Base-by-base conservation (phyloP, 2,113 vertebrate genomes). In the Pseudopodoces humilis region DNA sequence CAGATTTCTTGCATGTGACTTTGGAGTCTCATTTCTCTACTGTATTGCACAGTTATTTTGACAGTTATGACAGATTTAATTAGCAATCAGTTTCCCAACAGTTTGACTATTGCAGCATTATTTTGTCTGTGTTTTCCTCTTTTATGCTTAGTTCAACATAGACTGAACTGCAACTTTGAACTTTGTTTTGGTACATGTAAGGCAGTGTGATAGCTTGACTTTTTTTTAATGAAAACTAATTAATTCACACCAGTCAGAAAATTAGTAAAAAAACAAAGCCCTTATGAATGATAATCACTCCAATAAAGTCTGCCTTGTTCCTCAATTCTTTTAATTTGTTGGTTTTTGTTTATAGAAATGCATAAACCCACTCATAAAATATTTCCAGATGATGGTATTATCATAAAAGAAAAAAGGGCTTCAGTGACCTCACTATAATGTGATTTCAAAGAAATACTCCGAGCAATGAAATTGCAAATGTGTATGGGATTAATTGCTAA, bases 1-100 rank as follows among this genome's bases (percentile, higher is more conserved):
- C 52, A 71, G 60, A 55, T 59, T 86, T 94, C 94, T 96, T 68
- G 77, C 65, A 70, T 37, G 53, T 88, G 74, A 80, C n/a, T 92
- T 95, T 60, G 91, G 78, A 89, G 69, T 43, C 46, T 92, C 62
- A 58, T 90, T 96, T 92, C 65, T 91, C 88, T 91, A 78, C 83
- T 31, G 23, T 60, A 64, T 41, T 37, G 24, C 56, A 67, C 1
- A 3, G 60, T 68, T 83, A 84, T 88, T 92, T 83, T 88, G 83
- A 92, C 76, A 92, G 81, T 63, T 91, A 65, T 69, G 37, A 28
- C 62, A 79, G 35, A 77, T 86, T 95, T 95, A 94, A 95, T 94
- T 89, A 91, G 80, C 46, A 96, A 71, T 88, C 49, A 65, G 20
- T 77, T 93, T 90, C 63, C 59, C 75, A 80, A 39, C 22, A 55